Evolutionary conservation across 2,888 invertebrate genomes (phyloP).

Genomic region (Rhagonycha lutea): DNA sequence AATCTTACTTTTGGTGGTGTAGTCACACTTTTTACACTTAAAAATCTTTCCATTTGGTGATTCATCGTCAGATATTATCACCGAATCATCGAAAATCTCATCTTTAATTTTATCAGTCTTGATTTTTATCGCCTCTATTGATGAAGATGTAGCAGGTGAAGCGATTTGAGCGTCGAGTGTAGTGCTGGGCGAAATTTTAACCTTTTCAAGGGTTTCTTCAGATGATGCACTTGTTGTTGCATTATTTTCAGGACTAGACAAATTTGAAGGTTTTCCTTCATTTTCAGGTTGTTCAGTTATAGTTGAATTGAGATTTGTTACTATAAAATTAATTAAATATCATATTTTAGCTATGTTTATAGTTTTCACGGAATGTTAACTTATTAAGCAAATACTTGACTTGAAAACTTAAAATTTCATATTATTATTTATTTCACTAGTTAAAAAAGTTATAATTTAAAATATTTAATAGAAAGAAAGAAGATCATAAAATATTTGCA

Average conservation of each 20-base stretch:
- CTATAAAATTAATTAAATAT: background rate
- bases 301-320: background rate
- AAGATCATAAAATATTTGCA: too few relatives aligned
- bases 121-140: background rate
- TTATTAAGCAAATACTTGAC: too few relatives aligned
- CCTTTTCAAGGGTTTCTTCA: background rate
- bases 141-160: background rate
- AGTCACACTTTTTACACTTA: background rate
- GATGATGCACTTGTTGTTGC: background rate
- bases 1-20: background rate
- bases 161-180: background rate
- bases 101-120: too few relatives aligned
- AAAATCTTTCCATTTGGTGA: background rate
- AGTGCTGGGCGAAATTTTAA: background rate
- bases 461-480: too few relatives aligned
- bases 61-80: background rate
- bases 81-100: background rate
- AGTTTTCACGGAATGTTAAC: too few relatives aligned
- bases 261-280: background rate
- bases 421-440: too few relatives aligned
- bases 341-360: too few relatives aligned
- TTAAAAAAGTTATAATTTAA: too few relatives aligned
- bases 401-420: too few relatives aligned
- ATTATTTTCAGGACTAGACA: background rate
- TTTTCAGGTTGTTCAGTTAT: background rate